Percentiles rank a stretch among this genome's conserved stretches.
These are phyloP conservation scores for Muraenolepis orangiensis DNA, from an alignment of 2,797 vertebrate species.

Conservation along the genomic window DNA sequence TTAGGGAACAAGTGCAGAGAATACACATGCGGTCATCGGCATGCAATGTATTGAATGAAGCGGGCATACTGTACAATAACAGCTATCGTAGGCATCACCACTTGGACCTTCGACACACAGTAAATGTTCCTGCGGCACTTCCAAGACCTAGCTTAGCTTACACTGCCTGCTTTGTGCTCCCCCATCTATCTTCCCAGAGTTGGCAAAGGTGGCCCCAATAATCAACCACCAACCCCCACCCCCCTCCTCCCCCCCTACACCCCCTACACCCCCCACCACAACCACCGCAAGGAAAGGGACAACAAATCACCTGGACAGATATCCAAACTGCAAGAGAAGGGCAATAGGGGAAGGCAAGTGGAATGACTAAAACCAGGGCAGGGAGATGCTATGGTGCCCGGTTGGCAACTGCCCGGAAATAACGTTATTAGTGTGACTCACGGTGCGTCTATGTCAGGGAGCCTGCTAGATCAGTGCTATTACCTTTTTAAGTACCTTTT, in stretches of 20 bases:
- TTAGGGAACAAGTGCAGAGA: no score
- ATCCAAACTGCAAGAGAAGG: conserved; percentile 72
- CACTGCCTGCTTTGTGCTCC: conserved; percentile 37
- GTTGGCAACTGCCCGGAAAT: conserved; percentile 58
- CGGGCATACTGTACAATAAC: no score
- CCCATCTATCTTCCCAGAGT: conserved; percentile 57
- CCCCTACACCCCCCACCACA: neutral
- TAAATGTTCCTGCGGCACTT: conserved; percentile 43
- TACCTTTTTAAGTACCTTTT: neutral
- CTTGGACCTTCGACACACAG: conserved; percentile 27
- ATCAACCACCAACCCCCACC: conserved; percentile 33
- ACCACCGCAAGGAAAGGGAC: conserved; percentile 39
- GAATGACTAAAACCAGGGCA: conserved; percentile 52
- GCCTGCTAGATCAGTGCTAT: conserved; percentile 41
- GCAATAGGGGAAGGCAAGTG: conserved; percentile 55
- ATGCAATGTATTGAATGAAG: no score
- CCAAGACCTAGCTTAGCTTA: conserved; percentile 32
- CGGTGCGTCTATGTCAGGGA: conserved; percentile 58
- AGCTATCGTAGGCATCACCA: no score
- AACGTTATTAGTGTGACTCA: conserved; percentile 59
- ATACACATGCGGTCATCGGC: no score
- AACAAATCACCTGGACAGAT: conserved; percentile 69
- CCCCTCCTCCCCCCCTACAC: no score
- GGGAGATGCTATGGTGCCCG: conserved; percentile 28
- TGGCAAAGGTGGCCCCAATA: conserved; percentile 55